Percentiles rank a stretch among this genome's conserved stretches.
Evolutionary conservation across 2,888 invertebrate genomes (phyloP).

Genomic region (Torymus tubicola): DNA sequence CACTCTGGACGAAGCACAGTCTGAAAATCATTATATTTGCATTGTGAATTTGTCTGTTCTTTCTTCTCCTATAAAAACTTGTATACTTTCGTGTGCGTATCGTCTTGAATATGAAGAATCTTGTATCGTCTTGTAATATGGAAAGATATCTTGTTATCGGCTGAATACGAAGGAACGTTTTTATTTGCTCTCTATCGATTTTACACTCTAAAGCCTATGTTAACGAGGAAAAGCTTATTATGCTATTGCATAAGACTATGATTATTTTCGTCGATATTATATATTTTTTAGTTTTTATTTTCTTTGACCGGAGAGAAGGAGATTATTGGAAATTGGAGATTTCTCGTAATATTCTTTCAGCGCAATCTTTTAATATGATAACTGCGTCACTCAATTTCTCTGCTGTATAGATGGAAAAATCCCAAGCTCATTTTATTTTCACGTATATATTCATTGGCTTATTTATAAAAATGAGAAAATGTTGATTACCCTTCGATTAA

Average conservation of each 20-base stretch:
- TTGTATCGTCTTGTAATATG: constrained; percentile 44
- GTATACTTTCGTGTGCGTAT: constrained; percentile 28
- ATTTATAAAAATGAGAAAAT: too few species aligned
- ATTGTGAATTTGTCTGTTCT: constrained; percentile 33
- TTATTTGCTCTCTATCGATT: constrained; percentile 48
- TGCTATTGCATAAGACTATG: constrained; percentile 27
- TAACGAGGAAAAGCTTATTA: constrained; percentile 42
- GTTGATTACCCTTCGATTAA: too few species aligned
- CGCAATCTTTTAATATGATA: too few species aligned
- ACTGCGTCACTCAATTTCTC: too few species aligned
- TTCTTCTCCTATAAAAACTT: constrained; percentile 11
- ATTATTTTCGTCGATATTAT: constrained; percentile 44
- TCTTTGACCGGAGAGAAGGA: constrained; percentile 22
- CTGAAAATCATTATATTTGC: constrained; percentile 27
- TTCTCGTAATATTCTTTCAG: neutral
- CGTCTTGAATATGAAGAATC: constrained; percentile 32
- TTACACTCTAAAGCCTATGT: constrained; percentile 24
- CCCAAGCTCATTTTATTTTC: too few species aligned
- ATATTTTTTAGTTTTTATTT: constrained; percentile 25
- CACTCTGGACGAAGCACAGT: constrained; percentile 1
- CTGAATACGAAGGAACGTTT: constrained; percentile 19
- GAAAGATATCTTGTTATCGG: constrained; percentile 33
- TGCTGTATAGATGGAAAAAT: too few species aligned
- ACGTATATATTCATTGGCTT: too few species aligned
- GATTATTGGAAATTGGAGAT: constrained; percentile 22